Evolutionary conservation across 2,113 vertebrate species (phyloP).

Genomic region (Capra hircus): DNA sequence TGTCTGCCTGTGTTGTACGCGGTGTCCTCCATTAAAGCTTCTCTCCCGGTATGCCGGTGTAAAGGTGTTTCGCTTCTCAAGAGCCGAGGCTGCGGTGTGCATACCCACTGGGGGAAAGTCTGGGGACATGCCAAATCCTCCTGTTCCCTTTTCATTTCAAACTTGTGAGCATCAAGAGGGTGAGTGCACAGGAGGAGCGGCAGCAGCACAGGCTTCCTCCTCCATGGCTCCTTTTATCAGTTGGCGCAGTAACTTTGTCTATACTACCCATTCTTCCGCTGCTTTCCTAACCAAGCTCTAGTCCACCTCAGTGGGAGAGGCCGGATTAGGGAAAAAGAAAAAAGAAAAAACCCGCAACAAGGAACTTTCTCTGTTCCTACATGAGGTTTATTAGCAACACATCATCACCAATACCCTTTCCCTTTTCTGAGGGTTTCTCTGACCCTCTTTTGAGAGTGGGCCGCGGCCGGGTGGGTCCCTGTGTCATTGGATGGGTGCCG

Average conservation of each 20-base stretch:
- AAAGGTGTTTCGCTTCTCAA: background rate
- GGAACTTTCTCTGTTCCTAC: background rate
- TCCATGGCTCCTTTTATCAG: rapidly evolving
- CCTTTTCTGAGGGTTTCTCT: background rate
- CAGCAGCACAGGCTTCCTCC: background rate
- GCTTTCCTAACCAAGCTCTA: background rate
- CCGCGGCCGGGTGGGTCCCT: rapidly evolving
- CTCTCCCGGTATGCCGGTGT: slow-evolving; percentile 49
- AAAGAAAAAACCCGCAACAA: background rate
- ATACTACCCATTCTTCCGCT: background rate
- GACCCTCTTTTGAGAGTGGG: background rate
- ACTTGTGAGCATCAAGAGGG: background rate
- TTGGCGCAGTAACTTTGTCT: background rate
- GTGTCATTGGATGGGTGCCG: background rate
- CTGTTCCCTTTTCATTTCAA: background rate
- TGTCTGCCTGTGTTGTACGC: slow-evolving; percentile 61
- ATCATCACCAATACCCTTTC: background rate
- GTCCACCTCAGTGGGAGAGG: rapidly evolving
- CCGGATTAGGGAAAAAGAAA: background rate
- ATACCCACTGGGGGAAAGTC: background rate
- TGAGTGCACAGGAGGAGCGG: background rate
- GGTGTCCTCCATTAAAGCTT: slow-evolving; percentile 75
- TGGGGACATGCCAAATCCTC: no score
- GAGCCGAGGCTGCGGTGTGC: background rate
- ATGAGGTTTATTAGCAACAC: background rate